Base-by-base conservation (phyloP, 1,140 invertebrate genomes). In the Meteorus sp. region DNA sequence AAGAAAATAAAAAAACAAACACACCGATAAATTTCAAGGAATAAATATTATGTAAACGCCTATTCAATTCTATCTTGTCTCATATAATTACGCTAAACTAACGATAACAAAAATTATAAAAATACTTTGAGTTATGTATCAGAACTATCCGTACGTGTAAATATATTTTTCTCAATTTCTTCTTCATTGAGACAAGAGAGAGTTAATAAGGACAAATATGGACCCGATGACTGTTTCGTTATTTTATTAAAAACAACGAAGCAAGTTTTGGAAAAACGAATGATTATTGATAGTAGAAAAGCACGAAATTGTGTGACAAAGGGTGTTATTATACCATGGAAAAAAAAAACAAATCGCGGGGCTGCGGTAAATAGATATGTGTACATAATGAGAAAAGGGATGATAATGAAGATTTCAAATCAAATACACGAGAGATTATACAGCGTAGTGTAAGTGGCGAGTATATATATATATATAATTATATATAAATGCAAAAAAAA, bases 231-330 rank as follows among this genome's bases (percentile, higher is more conserved):
- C 55, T 57, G 55, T 57, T 57, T 57, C 55, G 55, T 50, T 57
- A 57, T 57, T 48, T 39, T 45, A 22, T 39, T 13, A 33, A n/a
- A n/a, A 56, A 57, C 55, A 57, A 57, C 55, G 55, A 57, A 57
- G 43, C 54, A 37, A 47, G 55, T 31, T 47, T 47, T 35, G 13
- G 8, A 29, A 7, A 13, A 4, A 35, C 15, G 45, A 41, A n/a
- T n/a, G n/a, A n/a, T n/a, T 9, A 53, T 22, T 9, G 31, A 19
- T 20, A 25, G 25, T 23, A 23, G 22, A 13, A 53, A 53, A 23
- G 22, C 11, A 11, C 39, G 39, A 9, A 17, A 22, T 45, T 4
- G 17, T 2, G 25, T 50, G 50, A 20, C 47, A 33, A 13, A 44
- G 29, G 17, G 13, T n/a, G n/a, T n/a, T n/a, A 27, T 45, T 29